Evolutionary conservation across 2,797 vertebrate species (phyloP).

Genomic region (Betta splendens): DNA sequence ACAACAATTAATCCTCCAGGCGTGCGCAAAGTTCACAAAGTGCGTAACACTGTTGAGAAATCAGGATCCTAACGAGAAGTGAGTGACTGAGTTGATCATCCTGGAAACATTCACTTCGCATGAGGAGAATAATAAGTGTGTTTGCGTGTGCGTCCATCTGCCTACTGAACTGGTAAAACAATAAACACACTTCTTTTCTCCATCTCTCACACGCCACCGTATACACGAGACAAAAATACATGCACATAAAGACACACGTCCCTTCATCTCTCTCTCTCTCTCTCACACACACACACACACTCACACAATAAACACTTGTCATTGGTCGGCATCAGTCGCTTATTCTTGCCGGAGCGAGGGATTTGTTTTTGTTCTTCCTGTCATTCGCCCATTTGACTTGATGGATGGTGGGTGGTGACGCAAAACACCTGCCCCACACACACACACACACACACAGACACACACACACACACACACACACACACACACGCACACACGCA

Average conservation of each 20-base stretch:
- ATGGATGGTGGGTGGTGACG: slow-evolving; percentile 77
- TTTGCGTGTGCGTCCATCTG: slow-evolving; percentile 23
- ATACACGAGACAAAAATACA: slow-evolving; percentile 17
- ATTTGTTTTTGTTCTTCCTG: slow-evolving; percentile 79
- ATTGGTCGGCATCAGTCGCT: slow-evolving; percentile 68
- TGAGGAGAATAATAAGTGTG: slow-evolving; percentile 32
- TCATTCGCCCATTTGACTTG: slow-evolving; percentile 75
- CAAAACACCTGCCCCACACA: slow-evolving; percentile 68
- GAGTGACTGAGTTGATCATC: slow-evolving; percentile 10
- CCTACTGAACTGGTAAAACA: slow-evolving; percentile 54
- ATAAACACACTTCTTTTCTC: slow-evolving; percentile 41
- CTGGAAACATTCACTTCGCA: slow-evolving; percentile 38
- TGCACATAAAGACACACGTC: slow-evolving; percentile 10
- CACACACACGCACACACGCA: too few relatives aligned
- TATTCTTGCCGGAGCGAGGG: slow-evolving; percentile 63
- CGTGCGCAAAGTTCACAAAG: neutral
- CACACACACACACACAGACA: slow-evolving; percentile 42
- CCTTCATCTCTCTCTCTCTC: slow-evolving; percentile 27
- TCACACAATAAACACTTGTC: slow-evolving; percentile 70
- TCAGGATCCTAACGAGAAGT: neutral
- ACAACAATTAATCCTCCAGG: neutral
- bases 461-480: slow-evolving; percentile 32
- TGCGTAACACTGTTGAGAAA: neutral
- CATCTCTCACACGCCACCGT: slow-evolving; percentile 30
- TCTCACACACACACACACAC: slow-evolving; percentile 28